Conservation (phyloP, 2,888 invertebrate genomes). For the Dryobota labecula region DNA sequence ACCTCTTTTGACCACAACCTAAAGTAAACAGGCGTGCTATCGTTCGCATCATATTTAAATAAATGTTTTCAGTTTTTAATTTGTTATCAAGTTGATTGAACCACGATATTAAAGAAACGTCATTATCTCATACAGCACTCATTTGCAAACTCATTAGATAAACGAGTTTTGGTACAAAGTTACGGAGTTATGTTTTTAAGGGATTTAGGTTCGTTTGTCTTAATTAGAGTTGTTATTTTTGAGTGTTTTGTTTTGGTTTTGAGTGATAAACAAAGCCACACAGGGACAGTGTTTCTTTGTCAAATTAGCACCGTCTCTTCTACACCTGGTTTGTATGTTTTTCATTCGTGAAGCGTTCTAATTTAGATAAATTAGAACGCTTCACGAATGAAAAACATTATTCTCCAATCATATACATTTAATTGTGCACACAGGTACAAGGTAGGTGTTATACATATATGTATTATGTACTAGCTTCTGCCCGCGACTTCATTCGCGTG, state of each 20-base stretch:
- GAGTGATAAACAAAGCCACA: not conserved
- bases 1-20: slow-evolving; percentile 15
- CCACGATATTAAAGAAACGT: slow-evolving; percentile 49
- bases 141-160: slow-evolving; percentile 53
- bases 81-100: slow-evolving; percentile 55
- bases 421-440: too few relatives aligned
- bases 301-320: not conserved
- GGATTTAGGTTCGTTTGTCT: slow-evolving; percentile 54
- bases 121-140: slow-evolving; percentile 37
- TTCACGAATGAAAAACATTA: not conserved
- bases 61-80: slow-evolving; percentile 57
- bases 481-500: too few relatives aligned
- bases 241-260: slow-evolving; percentile 24
- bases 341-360: too few relatives aligned
- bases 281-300: not conserved
- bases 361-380: not conserved
- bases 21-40: slow-evolving; percentile 29
- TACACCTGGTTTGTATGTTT: not conserved
- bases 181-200: slow-evolving; percentile 29
- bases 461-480: too few relatives aligned
- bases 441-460: too few relatives aligned
- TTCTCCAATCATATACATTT: too few relatives aligned
- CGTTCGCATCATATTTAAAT: slow-evolving; percentile 45
- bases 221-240: slow-evolving; percentile 48
- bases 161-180: slow-evolving; percentile 50